These are phyloP conservation scores for Eupsittula cactorum DNA, from an alignment of 2,113 vertebrate species.

Conservation along the genomic window DNA sequence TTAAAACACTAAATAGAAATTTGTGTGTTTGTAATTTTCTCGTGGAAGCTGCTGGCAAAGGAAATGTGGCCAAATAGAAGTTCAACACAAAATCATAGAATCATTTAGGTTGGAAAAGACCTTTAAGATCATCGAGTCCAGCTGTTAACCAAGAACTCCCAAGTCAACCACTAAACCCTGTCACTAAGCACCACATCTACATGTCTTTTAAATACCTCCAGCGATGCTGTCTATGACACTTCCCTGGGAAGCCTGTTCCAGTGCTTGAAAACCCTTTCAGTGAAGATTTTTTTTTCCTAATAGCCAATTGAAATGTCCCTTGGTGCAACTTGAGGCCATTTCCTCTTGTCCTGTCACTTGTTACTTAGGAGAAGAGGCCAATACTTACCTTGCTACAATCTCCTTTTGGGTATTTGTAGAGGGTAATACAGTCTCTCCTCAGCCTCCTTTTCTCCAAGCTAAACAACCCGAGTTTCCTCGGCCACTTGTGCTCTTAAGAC, in stretches of 20 bases:
- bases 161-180: background rate
- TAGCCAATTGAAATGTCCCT: background rate
- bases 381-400: background rate
- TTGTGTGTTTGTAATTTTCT: background rate
- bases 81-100: background rate
- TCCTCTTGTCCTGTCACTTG: background rate
- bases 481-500: background rate
- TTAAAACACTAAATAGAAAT: background rate
- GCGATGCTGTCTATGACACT: background rate
- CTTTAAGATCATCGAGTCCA: background rate
- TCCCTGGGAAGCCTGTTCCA: background rate
- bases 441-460: background rate
- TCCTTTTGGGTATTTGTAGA: background rate
- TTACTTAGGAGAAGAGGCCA: background rate
- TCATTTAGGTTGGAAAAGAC: background rate
- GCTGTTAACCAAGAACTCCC: background rate
- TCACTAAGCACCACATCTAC: background rate
- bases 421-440: no score
- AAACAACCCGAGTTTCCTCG: background rate
- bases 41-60: background rate
- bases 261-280: background rate
- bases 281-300: background rate
- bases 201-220: background rate
- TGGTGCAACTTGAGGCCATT: background rate
- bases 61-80: background rate